Percentiles rank a stretch among this genome's conserved stretches.
Conservation (phyloP, 2,113 vertebrate genomes). For the Eublepharis macularius region DNA sequence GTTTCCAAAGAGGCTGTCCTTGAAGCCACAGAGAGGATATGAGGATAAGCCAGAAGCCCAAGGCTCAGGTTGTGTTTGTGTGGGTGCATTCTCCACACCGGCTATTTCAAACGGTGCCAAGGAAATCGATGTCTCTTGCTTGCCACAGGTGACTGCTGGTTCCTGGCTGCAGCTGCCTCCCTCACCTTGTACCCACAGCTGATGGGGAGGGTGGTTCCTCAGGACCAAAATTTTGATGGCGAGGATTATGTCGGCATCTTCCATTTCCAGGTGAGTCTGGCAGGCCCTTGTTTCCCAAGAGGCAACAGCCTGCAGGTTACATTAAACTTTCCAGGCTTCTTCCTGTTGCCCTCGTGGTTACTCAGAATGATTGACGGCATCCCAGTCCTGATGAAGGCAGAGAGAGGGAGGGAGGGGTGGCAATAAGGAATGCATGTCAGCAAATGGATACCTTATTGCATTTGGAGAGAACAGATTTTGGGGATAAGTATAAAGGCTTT, state of each 20-base stretch:
- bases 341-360: background rate
- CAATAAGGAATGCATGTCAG: too few relatives aligned
- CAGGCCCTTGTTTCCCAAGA: too few relatives aligned
- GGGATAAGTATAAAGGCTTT: too few relatives aligned
- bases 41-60: too few relatives aligned
- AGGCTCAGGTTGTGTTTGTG: background rate
- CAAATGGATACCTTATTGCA: too few relatives aligned
- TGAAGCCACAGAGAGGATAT: too few relatives aligned
- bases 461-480: too few relatives aligned
- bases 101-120: too few relatives aligned
- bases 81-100: background rate
- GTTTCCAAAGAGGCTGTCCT: too few relatives aligned
- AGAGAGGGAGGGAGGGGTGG: background rate
- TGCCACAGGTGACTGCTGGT: slow-evolving; percentile 69
- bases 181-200: slow-evolving; percentile 65
- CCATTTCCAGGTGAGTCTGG: slow-evolving; percentile 67
- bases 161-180: slow-evolving; percentile 61
- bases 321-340: background rate
- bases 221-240: slow-evolving; percentile 52
- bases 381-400: background rate
- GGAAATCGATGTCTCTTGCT: background rate
- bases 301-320: too few relatives aligned
- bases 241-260: slow-evolving; percentile 65
- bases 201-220: slow-evolving; percentile 56
- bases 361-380: background rate